Base-by-base conservation (phyloP, 2,888 invertebrate genomes). In the Platycheirus albimanus region DNA sequence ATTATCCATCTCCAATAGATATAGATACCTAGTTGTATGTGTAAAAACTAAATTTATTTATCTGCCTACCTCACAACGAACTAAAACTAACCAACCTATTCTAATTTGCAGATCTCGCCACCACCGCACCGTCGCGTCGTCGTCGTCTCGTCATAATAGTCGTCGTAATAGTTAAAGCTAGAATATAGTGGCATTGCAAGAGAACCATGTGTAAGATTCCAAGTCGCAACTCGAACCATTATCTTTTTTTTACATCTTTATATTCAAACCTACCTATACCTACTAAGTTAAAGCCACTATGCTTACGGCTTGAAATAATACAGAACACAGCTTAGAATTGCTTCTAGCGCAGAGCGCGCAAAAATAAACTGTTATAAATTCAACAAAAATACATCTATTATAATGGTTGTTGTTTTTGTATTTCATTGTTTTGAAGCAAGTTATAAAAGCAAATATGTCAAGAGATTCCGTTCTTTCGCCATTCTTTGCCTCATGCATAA, bases 381-480 rank as follows among this genome's bases (percentile, higher is more conserved):
- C 24, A 75, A 15, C 28, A 24, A 64, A 74, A 54, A 67, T 49
- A 66, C 76, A 76, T 75, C 70, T 64, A 71, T 76, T 80, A 71
- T 67, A 71, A 71, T 70, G 38, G 58, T 66, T 75, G 24, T 52
- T 33, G 45, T 38, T 33, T 36, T 52, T 51, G 0, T 11, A 47
- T 52, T 38, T 51, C 43, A 56, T 78, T 72, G 63, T 36, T 51
- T 58, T 28, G 28, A 28, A 43, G 63, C 56, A 61, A 67, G 51
- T 56, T 56, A 56, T 15, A 58, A 58, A 58, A 58, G 56, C 51
- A 52, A 51, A 70, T 75, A 81, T 81, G 81, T 76, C 71, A 76
- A 67, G 47, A 81, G 52, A 81, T 71, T 76, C 81, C 76, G 66
- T 81, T 81, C 45, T 66, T 67, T 81, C 41, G 58, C 51, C 76